Evolutionary conservation across 2,888 invertebrate genomes (phyloP).

Genomic region (Hypomecis atomaria): DNA sequence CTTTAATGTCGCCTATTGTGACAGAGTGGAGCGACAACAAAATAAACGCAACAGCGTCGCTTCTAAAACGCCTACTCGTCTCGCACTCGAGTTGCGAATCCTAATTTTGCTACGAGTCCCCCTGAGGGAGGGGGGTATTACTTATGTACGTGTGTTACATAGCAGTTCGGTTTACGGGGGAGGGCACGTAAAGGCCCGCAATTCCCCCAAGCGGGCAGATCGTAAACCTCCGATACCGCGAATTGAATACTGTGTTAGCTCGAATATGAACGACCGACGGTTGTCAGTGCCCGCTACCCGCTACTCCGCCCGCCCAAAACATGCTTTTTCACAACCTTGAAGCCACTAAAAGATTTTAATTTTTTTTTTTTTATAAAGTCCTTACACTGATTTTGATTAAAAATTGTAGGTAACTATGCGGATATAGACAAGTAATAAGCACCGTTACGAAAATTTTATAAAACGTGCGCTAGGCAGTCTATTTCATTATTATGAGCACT

Average conservation of each 20-base stretch:
- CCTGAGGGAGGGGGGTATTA: constrained; percentile 64
- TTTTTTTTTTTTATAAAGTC: no score
- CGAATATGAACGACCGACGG: constrained; percentile 70
- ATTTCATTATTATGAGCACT: no score
- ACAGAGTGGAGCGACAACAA: constrained; percentile 43
- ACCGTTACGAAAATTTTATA: no score
- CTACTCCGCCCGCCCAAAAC: constrained; percentile 51
- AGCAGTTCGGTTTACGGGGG: constrained; percentile 63
- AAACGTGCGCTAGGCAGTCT: no score
- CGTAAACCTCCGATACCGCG: constrained; percentile 82
- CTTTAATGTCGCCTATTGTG: constrained; percentile 34
- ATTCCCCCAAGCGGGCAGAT: constrained; percentile 81
- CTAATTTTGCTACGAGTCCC: constrained; percentile 76
- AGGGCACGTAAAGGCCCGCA: constrained; percentile 75
- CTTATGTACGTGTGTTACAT: constrained; percentile 72
- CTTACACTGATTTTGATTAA: no score
- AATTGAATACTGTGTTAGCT: constrained; percentile 76
- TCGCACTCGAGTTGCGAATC: constrained; percentile 69
- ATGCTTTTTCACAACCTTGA: constrained; percentile 41
- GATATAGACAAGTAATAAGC: no score
- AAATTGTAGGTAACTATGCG: no score
- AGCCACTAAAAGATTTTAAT: constrained; percentile 12
- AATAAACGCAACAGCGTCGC: constrained; percentile 56
- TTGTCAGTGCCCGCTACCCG: constrained; percentile 54
- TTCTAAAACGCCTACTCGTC: constrained; percentile 55